Evolutionary conservation across 2,888 invertebrate species (phyloP), one percentile per base, ranked within the genome.

Genomic region (Metalampra italica): DNA sequence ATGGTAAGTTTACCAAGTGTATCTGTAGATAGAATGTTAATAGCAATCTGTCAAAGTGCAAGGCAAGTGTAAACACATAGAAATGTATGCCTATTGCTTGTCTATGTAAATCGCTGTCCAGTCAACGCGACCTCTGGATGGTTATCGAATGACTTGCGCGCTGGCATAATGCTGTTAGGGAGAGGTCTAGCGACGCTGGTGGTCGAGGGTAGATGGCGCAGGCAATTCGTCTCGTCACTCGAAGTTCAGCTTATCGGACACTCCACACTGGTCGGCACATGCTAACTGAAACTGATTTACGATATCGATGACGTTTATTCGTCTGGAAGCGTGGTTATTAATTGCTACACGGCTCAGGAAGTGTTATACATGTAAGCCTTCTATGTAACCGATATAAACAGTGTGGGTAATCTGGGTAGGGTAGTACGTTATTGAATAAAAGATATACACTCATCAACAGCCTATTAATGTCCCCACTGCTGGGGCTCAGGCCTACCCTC

Each of bases 241-340:
- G 66, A 66, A 71, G 66, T 66, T 60, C 63, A 73, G 83, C 80
- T 86, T 85, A 86, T 84, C 85, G 75, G 71, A 60, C 71, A 71
- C 67, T 72, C 71, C 78, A 75, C 82, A 79, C 75, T 68, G 73
- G 59, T 55, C 64, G 67, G 70, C 76, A 75, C 75, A 75, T 76
- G 78, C 71, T 71, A 77, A 79, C 80, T 80, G 78, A 81, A 83
- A 75, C 82, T 81, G 81, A 86, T 86, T 82, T 82, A 86, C 75
- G 75, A 69, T 71, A 61, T 63, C 68, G 67, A 66, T 73, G 78
- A 78, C 70, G 77, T 75, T 78, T 72, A 75, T 78, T 72, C 68
- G 73, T 64, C 58, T 62, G 59, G 58, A 64, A 59, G 68, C 68
- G 65, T 63, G 59, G 68, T 71, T 71, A 75, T 71, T 77, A 71